A percentile compares a stretch with the other conserved stretches of the same genome.
Conservation (phyloP, 2,113 vertebrate species). For the Hirundichthys speculiger region DNA sequence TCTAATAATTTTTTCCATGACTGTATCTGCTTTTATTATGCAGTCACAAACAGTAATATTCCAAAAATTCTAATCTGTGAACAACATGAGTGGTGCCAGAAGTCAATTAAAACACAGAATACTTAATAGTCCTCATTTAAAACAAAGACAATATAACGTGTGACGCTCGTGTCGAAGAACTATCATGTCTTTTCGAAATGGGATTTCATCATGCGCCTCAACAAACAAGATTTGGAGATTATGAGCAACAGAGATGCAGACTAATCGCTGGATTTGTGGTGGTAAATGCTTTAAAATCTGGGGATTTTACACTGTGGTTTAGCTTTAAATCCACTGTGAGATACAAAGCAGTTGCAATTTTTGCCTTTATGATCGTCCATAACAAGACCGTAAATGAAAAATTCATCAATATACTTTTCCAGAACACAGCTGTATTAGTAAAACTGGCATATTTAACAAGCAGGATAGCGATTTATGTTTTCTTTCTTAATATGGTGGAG, state of each 20-base stretch:
- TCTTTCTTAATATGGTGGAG: no score
- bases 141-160: background rate
- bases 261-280: conserved; percentile 71
- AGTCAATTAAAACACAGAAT: no score
- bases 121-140: no score
- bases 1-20: no score
- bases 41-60: no score
- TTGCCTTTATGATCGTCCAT: background rate
- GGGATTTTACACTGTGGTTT: conserved; percentile 56
- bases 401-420: no score
- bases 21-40: no score
- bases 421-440: no score
- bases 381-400: background rate
- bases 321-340: conserved; percentile 46
- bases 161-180: background rate
- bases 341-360: conserved; percentile 22
- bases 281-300: conserved; percentile 66
- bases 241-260: conserved; percentile 51
- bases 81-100: no score
- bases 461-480: no score
- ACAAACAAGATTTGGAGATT: conserved; percentile 75
- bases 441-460: no score
- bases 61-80: no score
- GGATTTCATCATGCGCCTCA: conserved; percentile 60
- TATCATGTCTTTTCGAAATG: conserved; percentile 52